Percentiles rank a stretch among this genome's conserved stretches.
These are phyloP conservation scores for Radopholus similis DNA, from an alignment of 1,140 invertebrate genomes.

Conservation along the genomic window DNA sequence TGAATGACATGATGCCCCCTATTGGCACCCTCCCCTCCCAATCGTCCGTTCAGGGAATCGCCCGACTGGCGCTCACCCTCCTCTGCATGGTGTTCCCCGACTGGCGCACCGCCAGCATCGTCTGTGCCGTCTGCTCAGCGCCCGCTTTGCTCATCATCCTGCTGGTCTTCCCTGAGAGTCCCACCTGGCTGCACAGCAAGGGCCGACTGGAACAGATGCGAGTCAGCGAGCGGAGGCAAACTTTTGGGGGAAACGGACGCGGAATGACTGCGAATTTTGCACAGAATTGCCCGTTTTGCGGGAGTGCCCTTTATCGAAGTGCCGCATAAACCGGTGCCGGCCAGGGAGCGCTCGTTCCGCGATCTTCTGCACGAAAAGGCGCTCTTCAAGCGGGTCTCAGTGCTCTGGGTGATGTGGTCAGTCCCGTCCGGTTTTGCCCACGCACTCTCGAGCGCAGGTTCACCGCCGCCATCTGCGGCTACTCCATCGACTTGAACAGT, in stretches of 20 bases:
- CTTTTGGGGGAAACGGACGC: background rate
- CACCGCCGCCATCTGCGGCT: slow-evolving; percentile 53
- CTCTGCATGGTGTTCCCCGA: slow-evolving; percentile 56
- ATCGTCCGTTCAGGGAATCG: slow-evolving; percentile 46
- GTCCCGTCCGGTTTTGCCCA: background rate
- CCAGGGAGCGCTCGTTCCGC: slow-evolving; percentile 19
- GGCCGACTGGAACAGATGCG: slow-evolving; percentile 55
- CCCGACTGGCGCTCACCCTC: slow-evolving; percentile 48
- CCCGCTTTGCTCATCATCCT: slow-evolving; percentile 51
- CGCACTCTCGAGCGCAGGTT: slow-evolving; percentile 16
- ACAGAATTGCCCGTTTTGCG: slow-evolving; percentile 49
- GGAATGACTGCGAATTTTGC: background rate
- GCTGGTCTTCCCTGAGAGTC: slow-evolving; percentile 57
- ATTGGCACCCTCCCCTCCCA: no score
- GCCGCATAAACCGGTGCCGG: slow-evolving; percentile 40
- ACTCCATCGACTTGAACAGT: slow-evolving; percentile 57
- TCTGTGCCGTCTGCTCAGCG: slow-evolving; percentile 48
- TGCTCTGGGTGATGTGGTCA: slow-evolving; percentile 43
- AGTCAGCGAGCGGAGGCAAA: slow-evolving; percentile 35
- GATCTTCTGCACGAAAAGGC: slow-evolving; percentile 33
- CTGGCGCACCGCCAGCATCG: slow-evolving; percentile 51
- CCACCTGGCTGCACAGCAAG: slow-evolving; percentile 49
- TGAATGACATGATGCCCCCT: no score
- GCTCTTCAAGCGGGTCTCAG: slow-evolving; percentile 33
- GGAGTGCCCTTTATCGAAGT: slow-evolving; percentile 42